A percentile compares a stretch with the other conserved stretches of the same genome.
phyloP scores from a whole-genome alignment of 2,113 vertebrate species.

The Ascaphus truei region DNA sequence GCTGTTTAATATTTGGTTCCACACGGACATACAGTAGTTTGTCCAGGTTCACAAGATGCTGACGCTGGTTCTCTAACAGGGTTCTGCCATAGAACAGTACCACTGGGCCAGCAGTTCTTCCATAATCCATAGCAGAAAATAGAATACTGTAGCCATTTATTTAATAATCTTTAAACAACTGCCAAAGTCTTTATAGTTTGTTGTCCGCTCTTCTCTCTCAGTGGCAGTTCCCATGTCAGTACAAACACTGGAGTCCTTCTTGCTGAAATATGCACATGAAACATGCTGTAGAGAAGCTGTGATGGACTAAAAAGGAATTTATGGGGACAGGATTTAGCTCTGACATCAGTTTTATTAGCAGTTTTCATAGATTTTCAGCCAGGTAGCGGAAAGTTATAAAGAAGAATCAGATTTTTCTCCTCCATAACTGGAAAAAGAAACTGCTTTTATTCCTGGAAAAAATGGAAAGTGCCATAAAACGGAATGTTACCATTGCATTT shows the following conservation, averaged over 20 bases:
- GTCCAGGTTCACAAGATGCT: too few relatives aligned
- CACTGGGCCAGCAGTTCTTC: not conserved
- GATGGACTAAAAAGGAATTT: not conserved
- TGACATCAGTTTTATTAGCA: slow-evolving; percentile 9
- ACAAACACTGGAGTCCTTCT: not conserved
- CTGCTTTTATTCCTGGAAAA: too few relatives aligned
- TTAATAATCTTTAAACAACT: not conserved
- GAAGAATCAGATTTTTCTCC: not conserved
- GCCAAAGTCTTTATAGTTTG: not conserved
- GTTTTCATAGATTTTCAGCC: not conserved
- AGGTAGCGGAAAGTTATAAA: not conserved
- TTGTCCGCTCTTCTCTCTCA: not conserved
- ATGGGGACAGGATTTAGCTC: not conserved
- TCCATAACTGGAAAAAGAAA: slow-evolving; percentile 2
- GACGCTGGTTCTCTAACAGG: too few relatives aligned
- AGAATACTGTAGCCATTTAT: not conserved
- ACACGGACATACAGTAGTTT: too few relatives aligned
- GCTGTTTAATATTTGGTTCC: too few relatives aligned
- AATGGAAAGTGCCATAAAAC: too few relatives aligned
- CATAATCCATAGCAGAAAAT: not conserved
- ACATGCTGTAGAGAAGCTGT: too few relatives aligned
- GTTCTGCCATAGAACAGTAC: too few relatives aligned
- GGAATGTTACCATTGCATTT: too few relatives aligned
- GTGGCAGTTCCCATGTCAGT: not conserved
- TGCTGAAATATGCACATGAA: not conserved